Evolutionary conservation across 2,797 vertebrate genomes (phyloP).

Genomic region (Chelon labrosus): DNA sequence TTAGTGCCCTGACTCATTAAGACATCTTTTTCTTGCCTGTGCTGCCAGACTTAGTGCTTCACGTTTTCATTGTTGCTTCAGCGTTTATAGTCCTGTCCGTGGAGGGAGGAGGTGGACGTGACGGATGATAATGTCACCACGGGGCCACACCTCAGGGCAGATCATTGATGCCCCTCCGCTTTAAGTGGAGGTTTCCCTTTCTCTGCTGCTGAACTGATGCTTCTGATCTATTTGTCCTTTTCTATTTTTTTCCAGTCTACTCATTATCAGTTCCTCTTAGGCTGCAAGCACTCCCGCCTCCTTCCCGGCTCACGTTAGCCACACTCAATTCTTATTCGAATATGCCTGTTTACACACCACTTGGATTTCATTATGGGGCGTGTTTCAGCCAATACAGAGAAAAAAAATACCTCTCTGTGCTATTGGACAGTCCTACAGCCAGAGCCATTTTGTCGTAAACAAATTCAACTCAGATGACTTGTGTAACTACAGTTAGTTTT

Average conservation of each 20-base stretch:
- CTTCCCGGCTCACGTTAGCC: slow-evolving; percentile 2
- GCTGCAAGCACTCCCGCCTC: slow-evolving; percentile 27
- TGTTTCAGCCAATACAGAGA: too few species aligned
- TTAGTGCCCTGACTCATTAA: not conserved
- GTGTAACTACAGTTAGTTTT: too few species aligned
- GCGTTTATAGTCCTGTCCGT: slow-evolving; percentile 46
- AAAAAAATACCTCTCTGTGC: too few species aligned
- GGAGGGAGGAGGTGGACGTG: slow-evolving; percentile 29
- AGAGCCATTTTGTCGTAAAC: too few species aligned
- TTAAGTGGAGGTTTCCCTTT: slow-evolving; percentile 13
- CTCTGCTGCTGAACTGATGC: slow-evolving; percentile 24
- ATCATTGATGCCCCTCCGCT: slow-evolving; percentile 35
- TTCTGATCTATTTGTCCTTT: slow-evolving; percentile 14
- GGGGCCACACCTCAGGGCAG: slow-evolving; percentile 43
- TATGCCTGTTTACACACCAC: too few species aligned
- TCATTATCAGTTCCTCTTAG: slow-evolving; percentile 25
- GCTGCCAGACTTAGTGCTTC: not conserved
- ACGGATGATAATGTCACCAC: slow-evolving; percentile 54
- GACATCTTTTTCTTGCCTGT: not conserved
- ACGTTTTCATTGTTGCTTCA: slow-evolving; percentile 7
- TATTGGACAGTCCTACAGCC: too few species aligned
- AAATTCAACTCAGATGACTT: too few species aligned
- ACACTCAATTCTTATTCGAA: too few species aligned
- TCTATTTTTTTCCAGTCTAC: not conserved
- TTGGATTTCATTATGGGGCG: too few species aligned